These are phyloP conservation scores for human DNA, from an alignment of 2,113 vertebrate genomes.

Conservation along the genomic window DNA sequence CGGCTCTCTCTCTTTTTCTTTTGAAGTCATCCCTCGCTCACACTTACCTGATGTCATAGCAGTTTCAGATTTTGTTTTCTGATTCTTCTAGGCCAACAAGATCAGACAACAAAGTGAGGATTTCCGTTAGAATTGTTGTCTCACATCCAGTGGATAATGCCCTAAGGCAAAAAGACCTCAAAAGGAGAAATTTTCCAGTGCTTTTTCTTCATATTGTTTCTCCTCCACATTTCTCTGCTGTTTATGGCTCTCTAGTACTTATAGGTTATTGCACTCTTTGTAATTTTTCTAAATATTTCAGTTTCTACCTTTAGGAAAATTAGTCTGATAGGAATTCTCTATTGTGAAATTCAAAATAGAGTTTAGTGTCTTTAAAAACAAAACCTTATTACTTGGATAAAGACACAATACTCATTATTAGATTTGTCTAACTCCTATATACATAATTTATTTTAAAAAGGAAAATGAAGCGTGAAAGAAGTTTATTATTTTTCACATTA, in stretches of 20 bases:
- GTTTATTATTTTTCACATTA: not conserved
- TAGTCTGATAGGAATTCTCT: not conserved
- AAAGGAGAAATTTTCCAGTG: not conserved
- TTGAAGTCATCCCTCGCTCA: too few relatives aligned
- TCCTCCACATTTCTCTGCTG: not conserved
- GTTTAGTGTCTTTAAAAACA: too few relatives aligned
- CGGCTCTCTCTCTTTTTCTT: not conserved
- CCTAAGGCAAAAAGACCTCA: not conserved
- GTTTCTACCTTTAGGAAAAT: not conserved
- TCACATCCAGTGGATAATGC: not conserved
- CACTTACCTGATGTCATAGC: not conserved
- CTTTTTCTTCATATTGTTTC: not conserved
- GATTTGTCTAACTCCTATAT: not conserved
- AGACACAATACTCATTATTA: not conserved
- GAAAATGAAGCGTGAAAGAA: not conserved
- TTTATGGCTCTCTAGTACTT: not conserved
- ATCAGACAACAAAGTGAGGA: not conserved
- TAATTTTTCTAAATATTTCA: not conserved
- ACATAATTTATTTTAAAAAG: not conserved
- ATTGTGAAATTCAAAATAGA: not conserved
- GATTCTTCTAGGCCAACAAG: not conserved
- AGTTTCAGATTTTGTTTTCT: not conserved
- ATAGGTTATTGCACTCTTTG: not conserved
- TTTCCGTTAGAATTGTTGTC: not conserved
- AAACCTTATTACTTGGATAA: not conserved